Conservation (phyloP, 2,113 vertebrate species). For the Ophthalmolycus amberensis region DNA sequence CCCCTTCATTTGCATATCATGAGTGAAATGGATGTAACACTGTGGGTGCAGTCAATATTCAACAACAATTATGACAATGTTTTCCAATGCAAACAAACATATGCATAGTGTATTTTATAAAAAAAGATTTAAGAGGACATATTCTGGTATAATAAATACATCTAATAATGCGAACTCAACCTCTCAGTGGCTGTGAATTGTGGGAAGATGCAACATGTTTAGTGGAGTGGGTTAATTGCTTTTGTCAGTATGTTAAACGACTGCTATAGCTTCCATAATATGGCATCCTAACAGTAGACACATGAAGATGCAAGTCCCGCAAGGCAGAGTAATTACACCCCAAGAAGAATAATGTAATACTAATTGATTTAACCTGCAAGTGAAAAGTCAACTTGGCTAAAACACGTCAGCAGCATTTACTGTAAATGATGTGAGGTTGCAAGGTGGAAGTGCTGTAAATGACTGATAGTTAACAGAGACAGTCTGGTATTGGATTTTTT, state of each 20-base stretch:
- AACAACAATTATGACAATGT: not conserved
- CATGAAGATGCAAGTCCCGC: constrained; percentile 23
- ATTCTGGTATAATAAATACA: constrained; percentile 8
- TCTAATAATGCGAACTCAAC: not conserved
- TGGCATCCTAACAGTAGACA: constrained; percentile 5
- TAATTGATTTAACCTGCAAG: constrained; percentile 55
- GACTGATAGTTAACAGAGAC: not conserved
- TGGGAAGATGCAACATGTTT: constrained; percentile 1
- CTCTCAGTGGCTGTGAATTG: not conserved
- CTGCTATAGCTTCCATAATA: constrained; percentile 31
- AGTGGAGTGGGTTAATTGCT: constrained; percentile 29
- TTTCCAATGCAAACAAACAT: not conserved
- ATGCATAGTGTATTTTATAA: not conserved
- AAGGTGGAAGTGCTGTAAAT: not conserved
- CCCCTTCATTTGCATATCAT: constrained; percentile 37
- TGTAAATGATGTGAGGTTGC: not conserved
- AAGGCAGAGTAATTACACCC: constrained; percentile 47
- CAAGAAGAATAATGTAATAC: constrained; percentile 44
- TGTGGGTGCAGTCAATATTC: not conserved
- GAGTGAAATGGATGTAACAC: constrained; percentile 4
- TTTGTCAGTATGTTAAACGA: constrained; percentile 29
- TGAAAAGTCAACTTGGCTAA: constrained; percentile 30
- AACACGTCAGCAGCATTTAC: constrained; percentile 22
- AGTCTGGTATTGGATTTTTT: not conserved
- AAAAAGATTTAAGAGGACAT: not conserved